These are phyloP conservation scores for Bombylius discolor DNA, from an alignment of 2,888 invertebrate genomes.

Conservation along the genomic window DNA sequence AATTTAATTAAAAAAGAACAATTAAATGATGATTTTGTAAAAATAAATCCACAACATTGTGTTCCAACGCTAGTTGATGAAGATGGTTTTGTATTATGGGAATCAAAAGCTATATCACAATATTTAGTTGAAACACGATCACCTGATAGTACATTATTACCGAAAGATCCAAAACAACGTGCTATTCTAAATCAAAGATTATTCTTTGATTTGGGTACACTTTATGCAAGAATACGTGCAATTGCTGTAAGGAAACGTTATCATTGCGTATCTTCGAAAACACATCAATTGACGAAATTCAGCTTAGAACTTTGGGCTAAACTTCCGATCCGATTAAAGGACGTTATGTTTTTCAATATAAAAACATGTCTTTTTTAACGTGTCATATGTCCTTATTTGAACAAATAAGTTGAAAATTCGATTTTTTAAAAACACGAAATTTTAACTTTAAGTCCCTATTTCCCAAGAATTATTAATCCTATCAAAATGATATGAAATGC, in stretches of 20 bases:
- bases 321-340: no score
- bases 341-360: not conserved
- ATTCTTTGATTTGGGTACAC: slow-evolving; percentile 47
- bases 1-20: slow-evolving; percentile 48
- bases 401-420: no score
- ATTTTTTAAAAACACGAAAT: no score
- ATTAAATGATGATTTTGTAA: slow-evolving; percentile 41
- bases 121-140: slow-evolving; percentile 47
- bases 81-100: slow-evolving; percentile 52
- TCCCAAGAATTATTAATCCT: no score
- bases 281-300: not conserved
- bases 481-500: no score
- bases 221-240: slow-evolving; percentile 49
- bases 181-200: slow-evolving; percentile 49
- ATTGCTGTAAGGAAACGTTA: slow-evolving; percentile 40
- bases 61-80: slow-evolving; percentile 52
- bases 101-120: slow-evolving; percentile 50
- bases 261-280: no score
- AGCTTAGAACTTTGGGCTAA: not conserved
- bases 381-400: no score
- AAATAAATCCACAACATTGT: slow-evolving; percentile 53
- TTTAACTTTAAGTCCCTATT: no score
- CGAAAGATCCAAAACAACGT: slow-evolving; percentile 42
- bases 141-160: slow-evolving; percentile 44
- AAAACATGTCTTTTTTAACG: no score